phyloP scores from a whole-genome alignment of 2,888 invertebrate genomes.

The Linnaemya tessellans region DNA sequence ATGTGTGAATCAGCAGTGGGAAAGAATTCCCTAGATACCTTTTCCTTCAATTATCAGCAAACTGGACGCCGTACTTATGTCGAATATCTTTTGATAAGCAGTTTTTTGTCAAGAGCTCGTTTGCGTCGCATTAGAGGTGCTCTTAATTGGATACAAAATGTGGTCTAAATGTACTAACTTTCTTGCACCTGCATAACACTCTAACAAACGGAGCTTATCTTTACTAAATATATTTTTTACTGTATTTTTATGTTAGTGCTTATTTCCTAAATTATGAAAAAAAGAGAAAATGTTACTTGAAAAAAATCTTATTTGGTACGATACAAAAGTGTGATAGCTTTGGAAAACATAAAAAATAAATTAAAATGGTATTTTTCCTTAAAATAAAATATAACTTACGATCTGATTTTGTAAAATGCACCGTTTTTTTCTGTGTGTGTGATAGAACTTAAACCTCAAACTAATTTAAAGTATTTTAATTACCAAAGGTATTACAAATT shows the following conservation, averaged over 20 bases:
- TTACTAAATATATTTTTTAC: conserved; percentile 20
- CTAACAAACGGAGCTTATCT: background rate
- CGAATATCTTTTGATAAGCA: conserved; percentile 89
- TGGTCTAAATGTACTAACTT: conserved; percentile 70
- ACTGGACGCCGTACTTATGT: conserved; percentile 87
- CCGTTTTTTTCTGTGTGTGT: background rate
- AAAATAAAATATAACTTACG: background rate
- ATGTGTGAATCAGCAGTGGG: conserved; percentile 85
- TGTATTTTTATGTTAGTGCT: conserved; percentile 11
- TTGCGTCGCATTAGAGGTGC: conserved; percentile 86
- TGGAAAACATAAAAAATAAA: conserved; percentile 14
- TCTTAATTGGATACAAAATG: conserved; percentile 86
- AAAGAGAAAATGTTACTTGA: background rate
- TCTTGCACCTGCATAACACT: background rate
- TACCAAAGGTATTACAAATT: background rate
- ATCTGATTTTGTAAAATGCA: background rate
- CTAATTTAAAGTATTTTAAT: background rate
- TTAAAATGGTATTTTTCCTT: background rate
- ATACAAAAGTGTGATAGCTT: conserved; percentile 62
- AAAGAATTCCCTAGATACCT: background rate
- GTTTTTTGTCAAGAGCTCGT: conserved; percentile 87
- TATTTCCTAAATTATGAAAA: conserved; percentile 20
- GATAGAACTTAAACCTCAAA: background rate
- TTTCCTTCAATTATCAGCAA: conserved; percentile 32
- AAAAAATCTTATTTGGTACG: conserved; percentile 23